phyloP scores from a whole-genome alignment of 2,113 vertebrate genomes.

The Forbesichthys papilliferus region DNA sequence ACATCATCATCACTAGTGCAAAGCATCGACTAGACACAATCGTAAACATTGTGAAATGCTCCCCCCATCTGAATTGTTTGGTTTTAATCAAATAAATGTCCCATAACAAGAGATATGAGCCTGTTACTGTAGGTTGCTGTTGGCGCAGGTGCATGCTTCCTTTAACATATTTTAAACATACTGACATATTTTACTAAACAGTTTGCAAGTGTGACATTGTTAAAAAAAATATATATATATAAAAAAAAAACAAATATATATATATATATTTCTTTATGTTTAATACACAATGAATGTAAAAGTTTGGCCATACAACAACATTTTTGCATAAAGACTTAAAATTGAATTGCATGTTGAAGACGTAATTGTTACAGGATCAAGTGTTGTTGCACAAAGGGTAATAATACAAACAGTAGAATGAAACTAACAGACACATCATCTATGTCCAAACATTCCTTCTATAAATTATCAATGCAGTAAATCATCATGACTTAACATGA shows the following conservation, averaged over 20 bases:
- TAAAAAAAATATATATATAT: conserved; percentile 16
- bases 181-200: conserved; percentile 31
- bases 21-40: conserved; percentile 62
- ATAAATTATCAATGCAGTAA: conserved; percentile 8
- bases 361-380: conserved; percentile 30
- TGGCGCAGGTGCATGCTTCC: conserved; percentile 70
- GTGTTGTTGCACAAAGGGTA: conserved; percentile 5
- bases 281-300: conserved; percentile 42
- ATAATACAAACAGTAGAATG: conserved; percentile 19
- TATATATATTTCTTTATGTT: conserved; percentile 54
- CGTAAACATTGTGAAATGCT: conserved; percentile 62
- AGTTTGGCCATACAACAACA: conserved; percentile 50
- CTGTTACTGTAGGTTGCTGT: conserved; percentile 73
- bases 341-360: conserved; percentile 52
- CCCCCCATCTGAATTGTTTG: conserved; percentile 68
- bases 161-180: conserved; percentile 37
- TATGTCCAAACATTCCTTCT: conserved; percentile 10
- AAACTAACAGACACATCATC: neutral
- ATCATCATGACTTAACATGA: conserved; percentile 29
- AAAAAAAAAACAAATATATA: conserved; percentile 22
- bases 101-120: conserved; percentile 68
- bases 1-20: conserved; percentile 12
- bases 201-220: conserved; percentile 35
- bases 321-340: conserved; percentile 24
- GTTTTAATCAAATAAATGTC: conserved; percentile 72